Conservation (phyloP, 2,888 invertebrate species). For the Tuberolachnus salignus region DNA sequence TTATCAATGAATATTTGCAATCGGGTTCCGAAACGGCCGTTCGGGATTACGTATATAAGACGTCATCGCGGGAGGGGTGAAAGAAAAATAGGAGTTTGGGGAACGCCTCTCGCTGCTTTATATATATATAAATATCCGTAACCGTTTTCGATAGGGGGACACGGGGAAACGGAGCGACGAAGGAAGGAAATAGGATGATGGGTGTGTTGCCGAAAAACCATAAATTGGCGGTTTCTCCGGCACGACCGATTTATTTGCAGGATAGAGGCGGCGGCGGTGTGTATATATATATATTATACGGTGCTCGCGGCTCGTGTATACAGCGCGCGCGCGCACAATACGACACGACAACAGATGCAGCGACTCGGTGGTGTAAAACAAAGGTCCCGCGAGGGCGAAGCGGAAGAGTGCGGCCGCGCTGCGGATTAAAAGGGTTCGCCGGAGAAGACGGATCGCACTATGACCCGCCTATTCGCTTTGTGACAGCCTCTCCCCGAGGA, state of each 20-base stretch:
- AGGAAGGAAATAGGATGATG: neutral
- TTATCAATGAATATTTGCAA: constrained; percentile 43
- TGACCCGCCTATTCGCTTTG: constrained; percentile 56
- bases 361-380: constrained; percentile 56
- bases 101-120: constrained; percentile 23
- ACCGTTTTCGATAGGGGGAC: no score
- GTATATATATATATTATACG: neutral
- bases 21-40: constrained; percentile 33
- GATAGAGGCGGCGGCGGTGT: constrained; percentile 12
- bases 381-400: constrained; percentile 51
- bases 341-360: constrained; percentile 57
- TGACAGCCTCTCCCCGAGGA: constrained; percentile 57
- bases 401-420: constrained; percentile 30
- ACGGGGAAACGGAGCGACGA: no score
- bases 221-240: constrained; percentile 53
- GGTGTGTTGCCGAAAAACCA: constrained; percentile 53
- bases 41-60: neutral
- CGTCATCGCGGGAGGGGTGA: neutral
- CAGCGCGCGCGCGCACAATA: constrained; percentile 35
- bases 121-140: no score
- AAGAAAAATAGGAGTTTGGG: constrained; percentile 24
- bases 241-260: constrained; percentile 48
- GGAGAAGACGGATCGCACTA: constrained; percentile 56
- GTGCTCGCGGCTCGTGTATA: no score
- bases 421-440: constrained; percentile 56